Conservation (phyloP, 2,888 invertebrate species). For the Heteromurus nitidus region DNA sequence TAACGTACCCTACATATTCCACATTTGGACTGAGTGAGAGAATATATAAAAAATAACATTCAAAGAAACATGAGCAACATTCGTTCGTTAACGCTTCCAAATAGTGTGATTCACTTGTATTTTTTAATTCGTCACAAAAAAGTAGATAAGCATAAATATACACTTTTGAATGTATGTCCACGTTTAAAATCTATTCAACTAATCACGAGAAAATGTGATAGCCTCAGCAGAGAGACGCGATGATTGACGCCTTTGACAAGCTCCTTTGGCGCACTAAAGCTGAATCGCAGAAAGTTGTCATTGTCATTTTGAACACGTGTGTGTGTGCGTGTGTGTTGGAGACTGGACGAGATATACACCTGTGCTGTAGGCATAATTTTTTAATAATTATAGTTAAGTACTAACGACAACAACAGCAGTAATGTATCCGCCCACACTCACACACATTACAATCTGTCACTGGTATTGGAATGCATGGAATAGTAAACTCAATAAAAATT, state of each 20-base stretch:
- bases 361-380: background rate
- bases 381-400: background rate
- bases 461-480: no score
- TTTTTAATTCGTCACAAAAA: no score
- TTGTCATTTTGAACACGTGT: background rate
- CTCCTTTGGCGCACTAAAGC: no score
- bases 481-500: constrained; percentile 33
- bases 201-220: no score
- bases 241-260: constrained; percentile 57
- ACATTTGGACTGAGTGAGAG: no score
- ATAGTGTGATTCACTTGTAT: no score
- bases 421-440: constrained; percentile 39
- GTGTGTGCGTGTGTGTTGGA: constrained; percentile 1
- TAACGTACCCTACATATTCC: constrained; percentile 59
- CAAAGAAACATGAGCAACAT: constrained; percentile 31
- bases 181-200: no score
- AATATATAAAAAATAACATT: no score
- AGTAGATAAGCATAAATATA: no score
- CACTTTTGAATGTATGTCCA: no score
- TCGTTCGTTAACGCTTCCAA: constrained; percentile 43
- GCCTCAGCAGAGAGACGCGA: constrained; percentile 11
- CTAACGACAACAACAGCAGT: constrained; percentile 48
- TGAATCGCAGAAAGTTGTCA: background rate
- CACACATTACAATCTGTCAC: no score
- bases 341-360: no score